phyloP scores from a whole-genome alignment of 2,113 vertebrate species.

The Lepus europaeus region DNA sequence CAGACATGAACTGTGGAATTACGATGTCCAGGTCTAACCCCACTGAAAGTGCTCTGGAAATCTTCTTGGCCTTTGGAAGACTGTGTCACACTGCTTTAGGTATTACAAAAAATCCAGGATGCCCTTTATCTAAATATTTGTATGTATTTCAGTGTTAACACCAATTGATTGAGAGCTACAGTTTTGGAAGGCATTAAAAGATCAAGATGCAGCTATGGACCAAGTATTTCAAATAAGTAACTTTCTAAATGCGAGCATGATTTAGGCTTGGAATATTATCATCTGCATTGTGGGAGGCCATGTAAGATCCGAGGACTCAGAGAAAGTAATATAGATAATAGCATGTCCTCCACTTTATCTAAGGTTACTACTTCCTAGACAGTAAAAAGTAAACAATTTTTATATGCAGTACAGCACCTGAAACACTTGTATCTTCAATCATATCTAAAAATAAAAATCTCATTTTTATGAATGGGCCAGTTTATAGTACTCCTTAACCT shows the following conservation, averaged over 20 bases:
- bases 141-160: neutral
- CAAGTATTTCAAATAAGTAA: conserved; percentile 23
- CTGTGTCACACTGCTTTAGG: neutral
- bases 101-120: neutral
- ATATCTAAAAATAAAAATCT: neutral
- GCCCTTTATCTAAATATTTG: conserved; percentile 32
- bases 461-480: too few species aligned
- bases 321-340: neutral
- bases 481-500: neutral
- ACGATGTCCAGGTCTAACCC: neutral
- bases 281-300: neutral
- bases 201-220: neutral
- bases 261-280: neutral
- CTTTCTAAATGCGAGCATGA: conserved; percentile 4
- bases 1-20: neutral
- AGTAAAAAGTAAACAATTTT: neutral
- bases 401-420: neutral
- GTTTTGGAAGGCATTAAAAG: conserved; percentile 33
- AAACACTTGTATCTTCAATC: neutral
- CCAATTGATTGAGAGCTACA: neutral
- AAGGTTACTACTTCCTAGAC: conserved; percentile 22
- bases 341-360: neutral
- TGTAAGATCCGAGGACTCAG: neutral
- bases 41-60: neutral
- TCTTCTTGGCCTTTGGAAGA: neutral